Evolutionary conservation across 2,888 invertebrate genomes (phyloP).

Genomic region (Anagyrus pseudococci): DNA sequence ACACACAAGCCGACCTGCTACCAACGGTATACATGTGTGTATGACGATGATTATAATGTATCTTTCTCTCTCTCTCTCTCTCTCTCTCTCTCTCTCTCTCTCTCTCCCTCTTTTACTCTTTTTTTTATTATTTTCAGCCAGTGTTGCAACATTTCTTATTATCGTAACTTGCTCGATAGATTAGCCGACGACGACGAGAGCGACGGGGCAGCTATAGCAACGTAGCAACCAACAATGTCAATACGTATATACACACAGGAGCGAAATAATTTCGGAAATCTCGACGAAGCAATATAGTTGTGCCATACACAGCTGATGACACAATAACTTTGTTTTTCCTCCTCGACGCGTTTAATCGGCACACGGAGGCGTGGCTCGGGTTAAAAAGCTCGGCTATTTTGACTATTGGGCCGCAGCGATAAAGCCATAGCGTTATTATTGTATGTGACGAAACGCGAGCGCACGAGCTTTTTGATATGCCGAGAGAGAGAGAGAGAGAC

Average conservation of each 20-base stretch:
- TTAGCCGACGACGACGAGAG: background rate
- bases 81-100: too few species aligned
- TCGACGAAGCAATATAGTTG: background rate
- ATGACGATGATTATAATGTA: too few species aligned
- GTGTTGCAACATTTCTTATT: constrained; percentile 11
- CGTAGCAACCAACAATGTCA: background rate
- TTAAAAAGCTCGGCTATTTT: background rate
- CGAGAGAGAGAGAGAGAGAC: too few species aligned
- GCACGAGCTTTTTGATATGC: too few species aligned
- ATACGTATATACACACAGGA: background rate
- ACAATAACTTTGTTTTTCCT: background rate
- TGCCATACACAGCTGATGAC: background rate
- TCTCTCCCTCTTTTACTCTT: background rate
- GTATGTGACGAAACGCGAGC: too few species aligned
- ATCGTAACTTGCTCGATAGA: background rate
- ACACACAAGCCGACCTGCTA: background rate
- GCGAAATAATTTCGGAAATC: background rate
- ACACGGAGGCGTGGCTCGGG: background rate
- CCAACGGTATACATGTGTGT: too few species aligned
- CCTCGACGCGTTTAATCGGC: too few species aligned
- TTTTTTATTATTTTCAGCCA: constrained; percentile 23
- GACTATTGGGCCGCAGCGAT: background rate
- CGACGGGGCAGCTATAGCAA: background rate
- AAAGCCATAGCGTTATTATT: background rate
- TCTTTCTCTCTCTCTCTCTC: too few species aligned